phyloP scores from a whole-genome alignment of 2,888 invertebrate species.

The Timandra comae region DNA sequence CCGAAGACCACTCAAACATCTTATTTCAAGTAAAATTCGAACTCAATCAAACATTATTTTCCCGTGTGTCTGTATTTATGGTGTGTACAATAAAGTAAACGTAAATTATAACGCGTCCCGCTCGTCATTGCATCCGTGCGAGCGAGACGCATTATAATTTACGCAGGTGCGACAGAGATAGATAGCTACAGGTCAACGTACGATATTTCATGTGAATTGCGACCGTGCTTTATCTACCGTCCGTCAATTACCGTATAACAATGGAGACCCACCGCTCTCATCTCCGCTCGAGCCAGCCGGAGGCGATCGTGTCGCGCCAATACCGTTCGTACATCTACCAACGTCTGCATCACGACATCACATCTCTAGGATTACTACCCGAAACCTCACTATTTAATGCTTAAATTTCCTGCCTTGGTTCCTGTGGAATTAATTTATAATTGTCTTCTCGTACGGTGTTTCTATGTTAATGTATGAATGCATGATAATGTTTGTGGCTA shows the following conservation, averaged over 20 bases:
- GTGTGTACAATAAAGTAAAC: not conserved
- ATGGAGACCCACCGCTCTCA: constrained; percentile 24
- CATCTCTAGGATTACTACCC: constrained; percentile 33
- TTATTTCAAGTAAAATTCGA: not conserved
- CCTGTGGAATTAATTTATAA: too few species aligned
- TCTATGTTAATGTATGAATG: too few species aligned
- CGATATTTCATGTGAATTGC: not conserved
- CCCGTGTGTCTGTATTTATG: not conserved
- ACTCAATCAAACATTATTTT: not conserved
- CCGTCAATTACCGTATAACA: constrained; percentile 5
- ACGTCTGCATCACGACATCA: constrained; percentile 43
- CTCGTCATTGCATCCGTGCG: too few species aligned
- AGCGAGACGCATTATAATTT: too few species aligned
- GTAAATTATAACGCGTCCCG: too few species aligned
- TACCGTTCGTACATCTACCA: constrained; percentile 36
- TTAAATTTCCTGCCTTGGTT: too few species aligned
- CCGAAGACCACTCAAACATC: not conserved
- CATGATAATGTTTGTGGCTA: too few species aligned
- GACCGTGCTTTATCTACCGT: not conserved
- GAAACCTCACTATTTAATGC: constrained; percentile 39
- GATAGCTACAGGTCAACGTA: too few species aligned
- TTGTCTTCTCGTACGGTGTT: too few species aligned
- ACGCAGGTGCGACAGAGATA: too few species aligned
- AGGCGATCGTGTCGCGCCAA: constrained; percentile 49
- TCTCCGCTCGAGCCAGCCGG: constrained; percentile 28